These are phyloP conservation scores for Cetonia aurata DNA, from an alignment of 2,888 invertebrate species.

Conservation along the genomic window DNA sequence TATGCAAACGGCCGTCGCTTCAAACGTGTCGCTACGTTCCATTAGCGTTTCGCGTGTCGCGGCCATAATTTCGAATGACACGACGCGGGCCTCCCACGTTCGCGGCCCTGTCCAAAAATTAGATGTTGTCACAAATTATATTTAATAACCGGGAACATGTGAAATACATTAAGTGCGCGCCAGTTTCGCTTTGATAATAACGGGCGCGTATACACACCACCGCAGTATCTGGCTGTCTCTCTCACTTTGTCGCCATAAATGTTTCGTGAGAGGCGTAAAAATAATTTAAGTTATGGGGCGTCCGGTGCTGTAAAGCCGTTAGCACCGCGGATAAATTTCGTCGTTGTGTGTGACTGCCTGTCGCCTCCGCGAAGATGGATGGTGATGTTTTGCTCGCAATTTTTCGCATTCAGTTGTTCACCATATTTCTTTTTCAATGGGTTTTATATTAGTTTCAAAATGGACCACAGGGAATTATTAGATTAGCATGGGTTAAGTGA, in stretches of 20 bases:
- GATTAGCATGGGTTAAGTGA: no score
- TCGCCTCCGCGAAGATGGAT: slow-evolving; percentile 7
- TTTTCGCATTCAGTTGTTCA: no score
- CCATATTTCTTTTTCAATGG: no score
- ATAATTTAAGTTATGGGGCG: slow-evolving; percentile 41
- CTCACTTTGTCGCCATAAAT: slow-evolving; percentile 6
- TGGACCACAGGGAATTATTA: no score
- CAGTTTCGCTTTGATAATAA: slow-evolving; percentile 39
- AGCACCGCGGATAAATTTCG: slow-evolving; percentile 36
- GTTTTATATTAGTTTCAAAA: no score
- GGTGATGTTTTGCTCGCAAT: slow-evolving; percentile 31
- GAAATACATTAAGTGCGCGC: slow-evolving; percentile 46
- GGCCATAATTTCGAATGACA: slow-evolving; percentile 34
- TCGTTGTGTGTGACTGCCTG: slow-evolving; percentile 13
- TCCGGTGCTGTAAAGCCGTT: slow-evolving; percentile 38
- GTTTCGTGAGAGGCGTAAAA: slow-evolving; percentile 23
- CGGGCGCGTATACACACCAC: slow-evolving; percentile 18
- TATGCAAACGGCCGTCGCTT: background rate
- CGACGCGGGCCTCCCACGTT: slow-evolving; percentile 40
- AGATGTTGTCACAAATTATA: slow-evolving; percentile 48
- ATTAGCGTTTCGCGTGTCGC: slow-evolving; percentile 34
- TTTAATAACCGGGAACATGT: slow-evolving; percentile 46
- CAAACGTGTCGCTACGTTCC: slow-evolving; percentile 17
- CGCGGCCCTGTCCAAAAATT: slow-evolving; percentile 42
- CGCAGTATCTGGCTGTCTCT: background rate